phyloP scores from a whole-genome alignment of 2,888 invertebrate genomes.

The Azorinus chamasolen region DNA sequence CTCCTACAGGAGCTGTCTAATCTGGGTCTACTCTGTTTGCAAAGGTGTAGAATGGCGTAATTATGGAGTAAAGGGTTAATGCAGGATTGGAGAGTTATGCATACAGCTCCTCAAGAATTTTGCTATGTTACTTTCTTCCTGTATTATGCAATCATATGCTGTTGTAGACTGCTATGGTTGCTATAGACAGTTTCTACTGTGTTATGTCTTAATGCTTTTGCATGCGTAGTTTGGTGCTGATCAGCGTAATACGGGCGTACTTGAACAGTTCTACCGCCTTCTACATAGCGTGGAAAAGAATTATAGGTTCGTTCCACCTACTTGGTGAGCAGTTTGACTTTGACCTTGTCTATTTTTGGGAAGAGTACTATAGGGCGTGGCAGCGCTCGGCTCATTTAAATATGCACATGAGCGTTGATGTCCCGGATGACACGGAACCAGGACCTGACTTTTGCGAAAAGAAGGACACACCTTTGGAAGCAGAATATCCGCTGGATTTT shows the following conservation, averaged over 20 bases:
- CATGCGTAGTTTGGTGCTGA: conserved; percentile 24
- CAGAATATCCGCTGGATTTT: conserved; percentile 40
- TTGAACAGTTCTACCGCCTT: conserved; percentile 37
- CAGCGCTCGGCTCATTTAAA: conserved; percentile 48
- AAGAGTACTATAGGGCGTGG: conserved; percentile 57
- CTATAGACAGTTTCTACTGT: no score
- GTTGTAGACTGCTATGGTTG: no score
- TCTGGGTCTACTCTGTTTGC: no score
- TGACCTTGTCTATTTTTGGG: conserved; percentile 38
- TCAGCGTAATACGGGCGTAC: conserved; percentile 55
- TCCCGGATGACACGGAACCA: conserved; percentile 48
- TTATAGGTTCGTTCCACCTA: conserved; percentile 48
- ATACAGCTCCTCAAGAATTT: no score
- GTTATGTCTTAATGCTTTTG: no score
- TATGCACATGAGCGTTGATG: conserved; percentile 59
- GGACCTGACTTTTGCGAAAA: conserved; percentile 47
- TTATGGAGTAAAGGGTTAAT: no score
- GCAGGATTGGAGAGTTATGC: no score
- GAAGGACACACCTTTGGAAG: conserved; percentile 8
- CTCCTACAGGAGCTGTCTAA: no score
- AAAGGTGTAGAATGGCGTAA: no score
- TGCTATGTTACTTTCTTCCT: no score
- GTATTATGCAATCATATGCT: no score
- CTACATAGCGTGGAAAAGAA: conserved; percentile 26
- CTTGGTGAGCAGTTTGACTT: conserved; percentile 23